phyloP scores from a whole-genome alignment of 1,140 invertebrate genomes.

The Drosophila setifemur region DNA sequence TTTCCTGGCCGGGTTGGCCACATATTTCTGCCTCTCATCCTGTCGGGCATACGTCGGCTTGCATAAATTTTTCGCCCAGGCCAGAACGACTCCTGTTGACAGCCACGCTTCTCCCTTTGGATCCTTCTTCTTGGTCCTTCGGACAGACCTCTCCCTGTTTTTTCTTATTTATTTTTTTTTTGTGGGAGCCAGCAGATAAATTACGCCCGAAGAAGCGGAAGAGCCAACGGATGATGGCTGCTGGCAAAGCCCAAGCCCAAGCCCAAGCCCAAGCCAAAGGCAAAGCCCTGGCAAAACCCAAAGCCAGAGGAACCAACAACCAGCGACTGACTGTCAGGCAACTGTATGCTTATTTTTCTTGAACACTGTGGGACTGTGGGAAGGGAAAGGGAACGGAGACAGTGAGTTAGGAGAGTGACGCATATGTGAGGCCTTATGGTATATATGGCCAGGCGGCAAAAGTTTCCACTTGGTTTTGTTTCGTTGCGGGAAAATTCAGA shows the following conservation, averaged over 20 bases:
- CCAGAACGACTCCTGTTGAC: conserved; percentile 28
- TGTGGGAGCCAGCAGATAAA: conserved; percentile 53
- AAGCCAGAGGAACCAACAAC: conserved; percentile 22
- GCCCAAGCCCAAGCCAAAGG: not conserved
- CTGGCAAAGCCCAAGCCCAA: conserved; percentile 34
- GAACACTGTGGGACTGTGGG: conserved; percentile 39
- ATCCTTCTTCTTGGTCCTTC: no score
- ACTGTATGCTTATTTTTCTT: conserved; percentile 72
- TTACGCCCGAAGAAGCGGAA: conserved; percentile 72
- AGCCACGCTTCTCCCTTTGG: conserved; percentile 13
- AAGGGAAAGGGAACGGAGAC: not conserved
- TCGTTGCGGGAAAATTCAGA: not conserved
- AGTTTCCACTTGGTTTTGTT: conserved; percentile 23
- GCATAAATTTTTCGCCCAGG: conserved; percentile 55
- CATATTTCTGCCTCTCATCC: conserved; percentile 31
- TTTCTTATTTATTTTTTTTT: not conserved
- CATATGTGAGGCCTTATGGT: not conserved
- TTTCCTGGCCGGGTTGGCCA: conserved; percentile 8
- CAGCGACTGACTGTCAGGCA: conserved; percentile 53
- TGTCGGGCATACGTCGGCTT: conserved; percentile 66
- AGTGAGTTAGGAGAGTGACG: not conserved
- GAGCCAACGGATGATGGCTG: conserved; percentile 56
- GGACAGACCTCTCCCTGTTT: not conserved
- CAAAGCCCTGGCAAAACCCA: conserved; percentile 2
- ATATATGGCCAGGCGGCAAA: conserved; percentile 46